phyloP scores from a whole-genome alignment of 2,113 vertebrate genomes.

The Sinocyclocheilus anshuiensis region DNA sequence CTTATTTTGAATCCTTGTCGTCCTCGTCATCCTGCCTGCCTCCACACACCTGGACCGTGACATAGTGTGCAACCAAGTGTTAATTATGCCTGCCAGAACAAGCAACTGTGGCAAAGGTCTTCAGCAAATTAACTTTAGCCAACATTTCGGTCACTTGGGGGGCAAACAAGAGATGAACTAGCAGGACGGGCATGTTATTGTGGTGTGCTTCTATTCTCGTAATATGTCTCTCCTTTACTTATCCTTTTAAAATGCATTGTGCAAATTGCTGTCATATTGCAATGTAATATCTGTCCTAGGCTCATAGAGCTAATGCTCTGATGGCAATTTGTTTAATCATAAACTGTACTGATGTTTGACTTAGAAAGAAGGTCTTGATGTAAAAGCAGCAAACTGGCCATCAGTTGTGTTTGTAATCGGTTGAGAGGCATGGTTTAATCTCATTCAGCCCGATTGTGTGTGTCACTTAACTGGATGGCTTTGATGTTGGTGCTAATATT shows the following conservation, averaged over 20 bases:
- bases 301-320: conserved; percentile 1
- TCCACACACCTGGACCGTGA: too few relatives aligned
- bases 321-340: conserved; percentile 1
- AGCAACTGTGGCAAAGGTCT: conserved; percentile 66
- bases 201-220: conserved; percentile 6
- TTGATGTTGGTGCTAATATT: conserved; percentile 25
- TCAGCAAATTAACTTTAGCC: conserved; percentile 53
- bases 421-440: neutral
- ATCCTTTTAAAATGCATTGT: conserved; percentile 21
- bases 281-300: neutral
- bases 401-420: neutral
- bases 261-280: conserved; percentile 33
- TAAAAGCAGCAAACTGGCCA: neutral
- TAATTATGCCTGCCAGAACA: conserved; percentile 76
- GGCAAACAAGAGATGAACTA: conserved; percentile 72
- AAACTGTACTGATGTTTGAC: neutral
- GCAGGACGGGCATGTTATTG: conserved; percentile 67
- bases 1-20: too few relatives aligned
- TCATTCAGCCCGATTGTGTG: neutral
- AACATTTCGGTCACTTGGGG: conserved; percentile 61
- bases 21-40: too few relatives aligned
- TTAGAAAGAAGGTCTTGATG: neutral
- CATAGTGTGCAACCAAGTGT: conserved; percentile 60
- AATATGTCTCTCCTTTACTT: neutral
- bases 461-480: neutral